Evolutionary conservation across 2,888 invertebrate genomes (phyloP).

Genomic region (Cataglyphis albicans): DNA sequence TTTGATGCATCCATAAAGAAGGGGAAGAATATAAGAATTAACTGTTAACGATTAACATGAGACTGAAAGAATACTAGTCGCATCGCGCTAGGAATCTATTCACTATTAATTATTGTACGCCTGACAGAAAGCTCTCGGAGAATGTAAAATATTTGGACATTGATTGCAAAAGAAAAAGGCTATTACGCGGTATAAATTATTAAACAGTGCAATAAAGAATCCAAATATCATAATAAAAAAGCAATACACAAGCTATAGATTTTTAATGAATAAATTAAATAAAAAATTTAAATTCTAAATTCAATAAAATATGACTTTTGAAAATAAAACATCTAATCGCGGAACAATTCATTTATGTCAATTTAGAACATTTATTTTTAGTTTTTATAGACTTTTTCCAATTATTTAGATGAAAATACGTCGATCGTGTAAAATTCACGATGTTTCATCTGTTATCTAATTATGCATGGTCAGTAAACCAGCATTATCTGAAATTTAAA

Average conservation of each 20-base stretch:
- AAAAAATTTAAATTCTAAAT: neutral
- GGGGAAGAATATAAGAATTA: slow-evolving; percentile 22
- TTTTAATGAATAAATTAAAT: neutral
- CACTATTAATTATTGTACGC: slow-evolving; percentile 33
- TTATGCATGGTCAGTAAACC: neutral
- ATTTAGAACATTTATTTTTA: neutral
- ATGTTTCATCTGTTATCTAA: neutral
- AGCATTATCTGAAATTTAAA: slow-evolving; percentile 10
- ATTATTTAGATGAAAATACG: neutral
- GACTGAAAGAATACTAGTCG: slow-evolving; percentile 15
- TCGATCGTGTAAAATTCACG: neutral
- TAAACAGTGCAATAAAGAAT: neutral
- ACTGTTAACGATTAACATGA: slow-evolving; percentile 27
- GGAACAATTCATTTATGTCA: neutral
- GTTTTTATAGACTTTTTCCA: neutral
- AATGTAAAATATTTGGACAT: slow-evolving; percentile 27
- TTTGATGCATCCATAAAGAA: slow-evolving; percentile 40
- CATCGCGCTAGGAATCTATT: slow-evolving; percentile 8
- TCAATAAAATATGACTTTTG: neutral
- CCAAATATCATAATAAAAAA: neutral
- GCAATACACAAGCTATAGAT: neutral
- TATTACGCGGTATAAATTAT: slow-evolving; percentile 6
- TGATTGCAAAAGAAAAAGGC: neutral
- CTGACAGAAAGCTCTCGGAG: neutral
- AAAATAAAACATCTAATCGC: neutral